Base-by-base conservation (phyloP, 2,888 invertebrate species). In the Ophioninae sp. region DNA sequence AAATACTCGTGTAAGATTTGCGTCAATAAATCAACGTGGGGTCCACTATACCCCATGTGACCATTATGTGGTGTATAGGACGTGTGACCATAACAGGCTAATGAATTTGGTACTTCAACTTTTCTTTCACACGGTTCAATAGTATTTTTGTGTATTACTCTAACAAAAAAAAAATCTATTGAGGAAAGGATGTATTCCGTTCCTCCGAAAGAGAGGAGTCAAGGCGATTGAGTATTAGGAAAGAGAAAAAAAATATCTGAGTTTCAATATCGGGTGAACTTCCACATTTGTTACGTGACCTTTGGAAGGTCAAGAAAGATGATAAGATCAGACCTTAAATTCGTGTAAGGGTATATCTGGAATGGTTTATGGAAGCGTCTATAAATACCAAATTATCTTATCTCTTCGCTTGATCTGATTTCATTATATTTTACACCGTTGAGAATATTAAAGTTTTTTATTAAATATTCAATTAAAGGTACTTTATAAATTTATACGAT, bases 101-200 rank as follows among this genome's bases (percentile, higher is more conserved):
- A 37, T 30, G 9, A 6, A 71, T 71, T 71, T 37, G 56, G 37
- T 8, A 30, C 30, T 65, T 23, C n/a, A 37, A 23, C 13, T 64
- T n/a, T 51, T 76, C 81, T 64, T 41, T 69, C 44, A 8, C 20
- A 44, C 51, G 6, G 30, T n/a, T 63, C 63, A 30, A 64, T 30
- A 64, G 13, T 51, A 10, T 64, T 64, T 51, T 64, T 64, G 39
- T 20, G 17, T 22, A 59, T 59, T 72, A 20, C 6, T 30, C 30
- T 30, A 30, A 30, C 30, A 20, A 6, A 22, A n/a, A 59, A 13
- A 22, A 51, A 51, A 51, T 41, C 44, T 44, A 44, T 13, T 13
- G 44, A 44, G 10, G 10, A 9, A 17, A 44, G 13, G 13, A 44
- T 44, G 44, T 44, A 44, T 13, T 44, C 8, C 17, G 13, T 44